Percentiles rank a stretch among this genome's conserved stretches.
These are phyloP conservation scores for Antigone vipio DNA, from an alignment of 2,113 vertebrate species.

Conservation along the genomic window DNA sequence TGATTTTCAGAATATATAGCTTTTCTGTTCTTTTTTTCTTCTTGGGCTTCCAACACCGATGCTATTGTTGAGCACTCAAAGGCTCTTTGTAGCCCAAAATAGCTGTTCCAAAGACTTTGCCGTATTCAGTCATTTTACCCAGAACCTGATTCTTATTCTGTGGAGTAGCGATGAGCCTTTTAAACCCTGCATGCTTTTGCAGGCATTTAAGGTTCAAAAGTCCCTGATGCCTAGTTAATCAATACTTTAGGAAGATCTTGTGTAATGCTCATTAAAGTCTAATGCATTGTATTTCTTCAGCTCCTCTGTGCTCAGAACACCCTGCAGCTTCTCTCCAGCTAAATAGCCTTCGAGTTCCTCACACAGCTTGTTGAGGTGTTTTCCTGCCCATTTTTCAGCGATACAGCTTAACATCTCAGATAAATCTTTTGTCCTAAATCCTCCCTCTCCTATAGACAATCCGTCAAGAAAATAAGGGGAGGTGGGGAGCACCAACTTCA, in stretches of 20 bases:
- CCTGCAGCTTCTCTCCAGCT: constrained; percentile 26
- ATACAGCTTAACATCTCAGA: neutral
- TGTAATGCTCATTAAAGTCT: constrained; percentile 55
- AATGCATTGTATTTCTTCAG: constrained; percentile 37
- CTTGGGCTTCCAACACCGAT: neutral
- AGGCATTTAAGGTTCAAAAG: constrained; percentile 50
- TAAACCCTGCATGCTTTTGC: constrained; percentile 48
- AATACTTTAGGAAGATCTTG: constrained; percentile 59
- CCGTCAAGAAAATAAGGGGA: neutral
- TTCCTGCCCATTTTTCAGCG: constrained; percentile 31
- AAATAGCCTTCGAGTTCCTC: constrained; percentile 11
- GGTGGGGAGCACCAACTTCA: neutral
- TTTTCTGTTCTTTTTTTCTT: constrained; percentile 31
- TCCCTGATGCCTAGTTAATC: constrained; percentile 56
- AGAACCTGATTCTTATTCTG: constrained; percentile 43
- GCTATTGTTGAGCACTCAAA: constrained; percentile 54
- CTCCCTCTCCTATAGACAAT: neutral
- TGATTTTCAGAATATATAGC: constrained; percentile 17
- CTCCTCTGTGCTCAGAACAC: neutral
- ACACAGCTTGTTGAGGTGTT: constrained; percentile 26
- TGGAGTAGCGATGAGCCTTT: constrained; percentile 25
- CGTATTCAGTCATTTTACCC: neutral
- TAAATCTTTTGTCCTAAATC: constrained; percentile 37
- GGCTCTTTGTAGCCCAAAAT: constrained; percentile 52
- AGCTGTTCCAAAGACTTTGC: constrained; percentile 47